phyloP scores from a whole-genome alignment of 2,113 vertebrate genomes.

The Myodes glareolus region DNA sequence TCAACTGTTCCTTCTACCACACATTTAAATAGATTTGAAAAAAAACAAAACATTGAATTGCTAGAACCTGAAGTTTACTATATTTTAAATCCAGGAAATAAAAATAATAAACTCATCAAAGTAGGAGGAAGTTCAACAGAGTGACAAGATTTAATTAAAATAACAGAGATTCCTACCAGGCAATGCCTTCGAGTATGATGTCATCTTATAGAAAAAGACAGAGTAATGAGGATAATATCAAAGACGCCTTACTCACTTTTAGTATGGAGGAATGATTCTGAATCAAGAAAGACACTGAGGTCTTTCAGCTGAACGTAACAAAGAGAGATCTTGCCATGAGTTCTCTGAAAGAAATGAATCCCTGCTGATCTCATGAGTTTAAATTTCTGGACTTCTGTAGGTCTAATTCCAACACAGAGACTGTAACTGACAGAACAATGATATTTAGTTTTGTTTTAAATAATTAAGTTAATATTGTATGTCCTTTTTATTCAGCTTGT shows the following conservation, averaged over 20 bases:
- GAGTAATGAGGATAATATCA: background rate
- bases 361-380: background rate
- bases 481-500: background rate
- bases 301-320: background rate
- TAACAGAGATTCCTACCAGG: background rate
- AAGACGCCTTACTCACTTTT: background rate
- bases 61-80: background rate
- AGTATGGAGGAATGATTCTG: background rate
- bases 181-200: background rate
- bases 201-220: background rate
- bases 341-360: background rate
- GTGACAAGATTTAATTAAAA: background rate
- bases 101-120: background rate
- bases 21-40: background rate
- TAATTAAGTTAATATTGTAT: background rate
- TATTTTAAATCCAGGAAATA: background rate
- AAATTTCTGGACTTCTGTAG: too few species aligned
- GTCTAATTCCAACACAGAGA: background rate
- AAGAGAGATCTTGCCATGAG: background rate
- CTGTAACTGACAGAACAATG: background rate
- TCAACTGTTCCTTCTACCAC: background rate
- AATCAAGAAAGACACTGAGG: too few species aligned
- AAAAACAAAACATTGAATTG: background rate
- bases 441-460: background rate
- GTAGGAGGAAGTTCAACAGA: background rate